Evolutionary conservation across 2,113 vertebrate genomes (phyloP).

Genomic region (Oriolus oriolus): DNA sequence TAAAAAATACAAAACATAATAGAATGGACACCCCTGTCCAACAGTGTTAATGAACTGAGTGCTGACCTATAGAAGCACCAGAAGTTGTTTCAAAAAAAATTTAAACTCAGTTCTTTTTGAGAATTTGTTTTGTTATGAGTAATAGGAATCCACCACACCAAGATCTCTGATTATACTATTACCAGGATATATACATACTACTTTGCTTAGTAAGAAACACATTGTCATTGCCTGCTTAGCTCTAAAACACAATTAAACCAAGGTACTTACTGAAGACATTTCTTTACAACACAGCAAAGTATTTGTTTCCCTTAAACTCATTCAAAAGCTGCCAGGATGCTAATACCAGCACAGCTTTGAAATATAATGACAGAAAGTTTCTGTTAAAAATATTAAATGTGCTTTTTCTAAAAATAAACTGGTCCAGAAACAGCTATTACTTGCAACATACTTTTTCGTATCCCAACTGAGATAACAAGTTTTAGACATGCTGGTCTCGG

Average conservation of each 20-base stretch:
- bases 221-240: not conserved
- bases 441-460: not conserved
- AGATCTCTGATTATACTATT: not conserved
- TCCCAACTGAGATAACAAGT: conserved; percentile 48
- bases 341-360: conserved; percentile 6
- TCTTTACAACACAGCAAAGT: not conserved
- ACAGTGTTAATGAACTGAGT: not conserved
- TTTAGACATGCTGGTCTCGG: conserved; percentile 23
- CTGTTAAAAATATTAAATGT: conserved; percentile 19
- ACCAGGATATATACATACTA: not conserved
- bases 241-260: not conserved
- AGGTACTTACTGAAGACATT: not conserved
- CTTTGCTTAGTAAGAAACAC: not conserved
- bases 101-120: not conserved
- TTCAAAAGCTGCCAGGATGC: not conserved
- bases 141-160: not conserved
- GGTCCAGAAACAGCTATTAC: conserved; percentile 12
- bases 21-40: not conserved
- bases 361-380: conserved; percentile 1
- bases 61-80: not conserved
- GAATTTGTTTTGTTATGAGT: not conserved
- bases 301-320: not conserved
- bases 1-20: not conserved
- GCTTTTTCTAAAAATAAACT: conserved; percentile 23
- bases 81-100: not conserved